A percentile compares a stretch with the other conserved stretches of the same genome.
Evolutionary conservation across 2,797 vertebrate genomes (phyloP).

Genomic region (Molossus molossus): DNA sequence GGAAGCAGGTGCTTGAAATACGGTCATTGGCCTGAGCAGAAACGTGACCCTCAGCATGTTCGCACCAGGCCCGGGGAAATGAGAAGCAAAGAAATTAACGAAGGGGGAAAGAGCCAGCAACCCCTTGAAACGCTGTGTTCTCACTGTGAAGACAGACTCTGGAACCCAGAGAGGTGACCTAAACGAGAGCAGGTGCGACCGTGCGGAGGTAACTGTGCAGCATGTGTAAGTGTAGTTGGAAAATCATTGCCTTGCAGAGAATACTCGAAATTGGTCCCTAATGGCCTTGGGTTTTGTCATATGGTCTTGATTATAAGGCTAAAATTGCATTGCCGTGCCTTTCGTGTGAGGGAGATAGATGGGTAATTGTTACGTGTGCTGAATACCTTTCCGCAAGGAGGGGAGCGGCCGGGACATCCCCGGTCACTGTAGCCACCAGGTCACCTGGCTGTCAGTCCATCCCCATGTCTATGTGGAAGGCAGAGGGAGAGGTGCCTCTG

Average conservation of each 20-base stretch:
- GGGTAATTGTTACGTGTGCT: slow-evolving; percentile 94
- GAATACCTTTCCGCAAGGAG: slow-evolving; percentile 91
- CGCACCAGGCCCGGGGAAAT: slow-evolving; percentile 58
- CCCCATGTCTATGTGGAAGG: slow-evolving; percentile 84
- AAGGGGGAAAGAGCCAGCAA: slow-evolving; percentile 76
- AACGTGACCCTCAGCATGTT: slow-evolving; percentile 73
- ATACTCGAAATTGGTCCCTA: slow-evolving; percentile 95
- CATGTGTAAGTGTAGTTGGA: slow-evolving; percentile 95
- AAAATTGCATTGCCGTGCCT: slow-evolving; percentile 95
- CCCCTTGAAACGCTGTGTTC: slow-evolving; percentile 89
- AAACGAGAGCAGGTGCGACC: slow-evolving; percentile 92
- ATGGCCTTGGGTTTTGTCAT: slow-evolving; percentile 95
- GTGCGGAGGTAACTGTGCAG: slow-evolving; percentile 94
- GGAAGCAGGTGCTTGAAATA: slow-evolving; percentile 4
- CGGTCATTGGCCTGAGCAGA: slow-evolving; percentile 10
- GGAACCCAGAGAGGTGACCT: slow-evolving; percentile 87
- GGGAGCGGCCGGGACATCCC: slow-evolving; percentile 87
- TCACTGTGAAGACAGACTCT: slow-evolving; percentile 86
- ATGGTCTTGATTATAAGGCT: slow-evolving; percentile 96
- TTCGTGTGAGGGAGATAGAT: slow-evolving; percentile 94
- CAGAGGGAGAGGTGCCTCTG: neutral
- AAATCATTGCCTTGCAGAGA: slow-evolving; percentile 95
- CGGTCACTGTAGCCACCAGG: slow-evolving; percentile 89
- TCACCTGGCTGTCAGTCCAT: slow-evolving; percentile 91
- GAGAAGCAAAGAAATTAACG: slow-evolving; percentile 83